Evolutionary conservation across 1,140 invertebrate species (phyloP).

Genomic region (Dendrolimus punctatus): DNA sequence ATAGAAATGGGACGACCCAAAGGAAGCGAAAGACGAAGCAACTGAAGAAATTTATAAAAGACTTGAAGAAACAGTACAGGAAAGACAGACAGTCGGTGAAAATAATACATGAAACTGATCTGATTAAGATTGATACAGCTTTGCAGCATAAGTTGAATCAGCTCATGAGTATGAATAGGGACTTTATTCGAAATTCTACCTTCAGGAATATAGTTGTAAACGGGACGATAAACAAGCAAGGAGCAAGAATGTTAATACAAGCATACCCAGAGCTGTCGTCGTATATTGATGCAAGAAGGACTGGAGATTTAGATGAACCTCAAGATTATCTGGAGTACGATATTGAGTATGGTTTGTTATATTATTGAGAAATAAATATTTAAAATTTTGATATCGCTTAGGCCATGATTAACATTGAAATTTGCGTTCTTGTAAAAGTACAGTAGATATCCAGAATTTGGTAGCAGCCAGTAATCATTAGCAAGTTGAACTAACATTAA

Average conservation of each 20-base stretch:
- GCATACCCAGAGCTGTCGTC: constrained; percentile 36
- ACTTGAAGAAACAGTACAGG: constrained; percentile 43
- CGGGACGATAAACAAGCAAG: constrained; percentile 29
- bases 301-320: constrained; percentile 2
- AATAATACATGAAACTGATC: constrained; percentile 37
- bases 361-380: constrained; percentile 25
- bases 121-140: constrained; percentile 36
- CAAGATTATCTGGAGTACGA: constrained; percentile 40
- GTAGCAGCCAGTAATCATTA: no score
- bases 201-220: constrained; percentile 47
- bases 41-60: constrained; percentile 47
- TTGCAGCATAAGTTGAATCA: constrained; percentile 33
- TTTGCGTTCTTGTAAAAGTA: no score
- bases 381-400: constrained; percentile 2
- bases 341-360: constrained; percentile 44
- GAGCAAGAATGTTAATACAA: constrained; percentile 27
- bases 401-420: background rate
- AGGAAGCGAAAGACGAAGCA: constrained; percentile 47
- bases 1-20: constrained; percentile 36
- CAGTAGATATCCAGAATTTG: no score
- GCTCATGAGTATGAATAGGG: constrained; percentile 31
- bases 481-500: no score
- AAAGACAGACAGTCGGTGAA: constrained; percentile 41
- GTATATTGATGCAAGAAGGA: constrained; percentile 17
- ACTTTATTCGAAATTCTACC: constrained; percentile 37